These are phyloP conservation scores for Chesias legatella DNA, from an alignment of 2,888 invertebrate species.

Conservation along the genomic window DNA sequence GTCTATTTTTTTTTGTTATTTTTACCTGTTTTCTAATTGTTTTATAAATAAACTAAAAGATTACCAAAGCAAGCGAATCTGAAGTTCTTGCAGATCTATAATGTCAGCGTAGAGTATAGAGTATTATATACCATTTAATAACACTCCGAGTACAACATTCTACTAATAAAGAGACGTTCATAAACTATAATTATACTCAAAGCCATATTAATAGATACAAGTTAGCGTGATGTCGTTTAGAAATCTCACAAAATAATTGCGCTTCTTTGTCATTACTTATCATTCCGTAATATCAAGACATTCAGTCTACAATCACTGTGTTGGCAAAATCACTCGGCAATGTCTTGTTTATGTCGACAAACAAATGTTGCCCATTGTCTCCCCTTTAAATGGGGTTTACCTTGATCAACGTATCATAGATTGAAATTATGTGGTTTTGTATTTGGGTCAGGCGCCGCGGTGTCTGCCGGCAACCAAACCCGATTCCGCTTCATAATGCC, in stretches of 20 bases:
- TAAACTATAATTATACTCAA: too few species aligned
- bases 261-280: conserved; percentile 7
- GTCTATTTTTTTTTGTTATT: too few species aligned
- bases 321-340: background rate
- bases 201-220: too few species aligned
- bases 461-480: conserved; percentile 44
- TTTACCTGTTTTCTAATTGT: too few species aligned
- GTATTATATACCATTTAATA: too few species aligned
- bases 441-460: conserved; percentile 48
- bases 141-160: too few species aligned
- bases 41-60: too few species aligned
- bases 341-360: too few species aligned
- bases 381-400: conserved; percentile 9
- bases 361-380: background rate
- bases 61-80: too few species aligned
- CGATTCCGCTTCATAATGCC: conserved; percentile 21
- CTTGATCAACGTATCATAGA: conserved; percentile 8
- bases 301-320: conserved; percentile 5
- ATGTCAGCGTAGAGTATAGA: too few species aligned
- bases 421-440: conserved; percentile 24
- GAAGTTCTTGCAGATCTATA: too few species aligned
- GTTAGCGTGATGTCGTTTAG: conserved; percentile 1
- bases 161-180: too few species aligned
- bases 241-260: conserved; percentile 16
- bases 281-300: conserved; percentile 8